These are phyloP conservation scores for Ctenoplectra terminalis DNA, from an alignment of 1,140 invertebrate species.

Conservation along the genomic window DNA sequence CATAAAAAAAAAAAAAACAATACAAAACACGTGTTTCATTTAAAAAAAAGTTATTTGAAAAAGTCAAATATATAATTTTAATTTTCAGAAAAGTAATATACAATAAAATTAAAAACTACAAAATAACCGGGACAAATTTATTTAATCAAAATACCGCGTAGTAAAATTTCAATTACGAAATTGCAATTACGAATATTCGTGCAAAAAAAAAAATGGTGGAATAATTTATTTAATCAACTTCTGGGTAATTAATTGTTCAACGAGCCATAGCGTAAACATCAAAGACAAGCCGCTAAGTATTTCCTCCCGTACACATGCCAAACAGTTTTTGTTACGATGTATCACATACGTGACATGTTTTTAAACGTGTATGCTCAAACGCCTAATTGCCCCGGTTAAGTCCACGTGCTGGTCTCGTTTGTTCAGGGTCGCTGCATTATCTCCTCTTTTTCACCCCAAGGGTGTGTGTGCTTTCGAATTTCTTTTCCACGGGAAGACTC, in stretches of 20 bases:
- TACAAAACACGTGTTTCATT: too few relatives aligned
- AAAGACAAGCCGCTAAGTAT: neutral
- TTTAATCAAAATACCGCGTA: too few relatives aligned
- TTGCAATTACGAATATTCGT: too few relatives aligned
- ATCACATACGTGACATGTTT: slow-evolving; percentile 22
- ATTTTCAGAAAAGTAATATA: too few relatives aligned
- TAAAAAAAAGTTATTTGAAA: too few relatives aligned
- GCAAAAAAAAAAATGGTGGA: neutral
- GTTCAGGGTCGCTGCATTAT: slow-evolving; percentile 30
- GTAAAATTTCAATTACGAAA: too few relatives aligned
- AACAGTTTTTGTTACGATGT: slow-evolving; percentile 15
- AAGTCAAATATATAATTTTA: too few relatives aligned
- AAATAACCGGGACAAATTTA: too few relatives aligned
- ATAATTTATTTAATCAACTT: neutral
- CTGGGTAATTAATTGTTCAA: neutral
- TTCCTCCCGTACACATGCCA: neutral
- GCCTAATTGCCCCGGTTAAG: slow-evolving; percentile 27
- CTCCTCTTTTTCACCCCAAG: slow-evolving; percentile 20
- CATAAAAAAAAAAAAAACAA: too few relatives aligned
- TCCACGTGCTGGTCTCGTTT: slow-evolving; percentile 18
- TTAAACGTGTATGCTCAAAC: slow-evolving; percentile 2
- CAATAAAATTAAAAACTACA: too few relatives aligned
- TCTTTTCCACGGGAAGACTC: neutral
- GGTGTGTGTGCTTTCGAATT: neutral
- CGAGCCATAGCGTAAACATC: neutral